Evolutionary conservation across 2,888 invertebrate genomes (phyloP).

Genomic region (Limenitis camilla): DNA sequence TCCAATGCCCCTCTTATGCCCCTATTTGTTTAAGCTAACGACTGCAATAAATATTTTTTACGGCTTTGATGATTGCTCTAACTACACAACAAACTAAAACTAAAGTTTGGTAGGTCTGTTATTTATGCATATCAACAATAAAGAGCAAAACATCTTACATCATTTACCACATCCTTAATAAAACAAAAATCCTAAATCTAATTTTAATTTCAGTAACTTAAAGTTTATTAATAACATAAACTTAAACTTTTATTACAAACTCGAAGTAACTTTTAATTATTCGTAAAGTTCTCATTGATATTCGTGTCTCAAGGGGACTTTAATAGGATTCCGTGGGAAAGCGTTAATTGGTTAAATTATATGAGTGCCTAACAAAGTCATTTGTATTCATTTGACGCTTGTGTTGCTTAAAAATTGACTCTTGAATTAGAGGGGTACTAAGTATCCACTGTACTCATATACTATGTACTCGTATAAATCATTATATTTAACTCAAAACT

Average conservation of each 20-base stretch:
- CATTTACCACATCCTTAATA: background rate
- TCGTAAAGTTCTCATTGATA: conserved; percentile 27
- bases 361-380: conserved; percentile 40
- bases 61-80: conserved; percentile 48
- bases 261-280: background rate
- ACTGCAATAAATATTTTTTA: conserved; percentile 67
- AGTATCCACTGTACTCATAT: too few species aligned
- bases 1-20: conserved; percentile 47
- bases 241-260: background rate
- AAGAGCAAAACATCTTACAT: too few species aligned
- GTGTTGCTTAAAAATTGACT: conserved; percentile 36
- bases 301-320: conserved; percentile 49
- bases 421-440: conserved; percentile 37
- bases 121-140: too few species aligned
- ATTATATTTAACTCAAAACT: too few species aligned
- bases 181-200: background rate
- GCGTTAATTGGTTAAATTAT: conserved; percentile 62
- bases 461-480: too few species aligned
- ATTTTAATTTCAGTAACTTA: too few species aligned
- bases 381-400: conserved; percentile 53
- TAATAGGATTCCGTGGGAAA: conserved; percentile 54
- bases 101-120: background rate
- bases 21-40: conserved; percentile 64
- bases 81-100: conserved; percentile 26
- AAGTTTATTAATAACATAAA: background rate